Percentiles rank a stretch among this genome's conserved stretches.
These are phyloP conservation scores for Pollenia angustigena DNA, from an alignment of 2,888 invertebrate species.

Conservation along the genomic window DNA sequence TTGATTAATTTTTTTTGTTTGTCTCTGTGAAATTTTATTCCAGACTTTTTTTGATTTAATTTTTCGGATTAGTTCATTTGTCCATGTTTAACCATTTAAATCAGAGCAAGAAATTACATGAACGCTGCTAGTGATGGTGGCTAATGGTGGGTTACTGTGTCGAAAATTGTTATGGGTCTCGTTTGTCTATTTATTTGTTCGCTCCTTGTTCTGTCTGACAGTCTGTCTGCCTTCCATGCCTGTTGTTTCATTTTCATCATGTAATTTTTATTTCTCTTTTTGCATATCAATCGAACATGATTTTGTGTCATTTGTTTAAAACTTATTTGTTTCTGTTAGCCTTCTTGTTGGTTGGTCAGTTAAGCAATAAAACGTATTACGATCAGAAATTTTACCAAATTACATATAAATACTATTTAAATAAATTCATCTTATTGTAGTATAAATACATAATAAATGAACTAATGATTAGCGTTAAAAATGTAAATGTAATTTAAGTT, in stretches of 20 bases:
- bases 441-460: slow-evolving; percentile 64
- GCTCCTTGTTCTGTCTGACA: slow-evolving; percentile 38
- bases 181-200: slow-evolving; percentile 41
- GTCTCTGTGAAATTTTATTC: slow-evolving; percentile 32
- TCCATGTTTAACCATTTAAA: slow-evolving; percentile 55
- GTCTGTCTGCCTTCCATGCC: not conserved
- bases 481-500: slow-evolving; percentile 67
- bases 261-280: slow-evolving; percentile 60
- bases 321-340: not conserved
- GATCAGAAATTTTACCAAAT: slow-evolving; percentile 69
- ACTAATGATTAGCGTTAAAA: slow-evolving; percentile 70
- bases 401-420: slow-evolving; percentile 65
- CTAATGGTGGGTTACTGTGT: slow-evolving; percentile 49
- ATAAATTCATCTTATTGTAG: slow-evolving; percentile 39
- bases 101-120: slow-evolving; percentile 26
- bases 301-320: slow-evolving; percentile 72
- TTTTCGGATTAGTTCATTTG: slow-evolving; percentile 50
- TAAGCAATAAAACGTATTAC: slow-evolving; percentile 70
- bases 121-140: slow-evolving; percentile 25
- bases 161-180: slow-evolving; percentile 46
- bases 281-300: slow-evolving; percentile 73
- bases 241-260: slow-evolving; percentile 51
- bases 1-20: slow-evolving; percentile 1
- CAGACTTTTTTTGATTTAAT: slow-evolving; percentile 30
- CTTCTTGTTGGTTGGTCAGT: slow-evolving; percentile 21